A percentile compares a stretch with the other conserved stretches of the same genome.
These are phyloP conservation scores for Eubasilissa splendida DNA, from an alignment of 2,888 invertebrate genomes.

Conservation along the genomic window DNA sequence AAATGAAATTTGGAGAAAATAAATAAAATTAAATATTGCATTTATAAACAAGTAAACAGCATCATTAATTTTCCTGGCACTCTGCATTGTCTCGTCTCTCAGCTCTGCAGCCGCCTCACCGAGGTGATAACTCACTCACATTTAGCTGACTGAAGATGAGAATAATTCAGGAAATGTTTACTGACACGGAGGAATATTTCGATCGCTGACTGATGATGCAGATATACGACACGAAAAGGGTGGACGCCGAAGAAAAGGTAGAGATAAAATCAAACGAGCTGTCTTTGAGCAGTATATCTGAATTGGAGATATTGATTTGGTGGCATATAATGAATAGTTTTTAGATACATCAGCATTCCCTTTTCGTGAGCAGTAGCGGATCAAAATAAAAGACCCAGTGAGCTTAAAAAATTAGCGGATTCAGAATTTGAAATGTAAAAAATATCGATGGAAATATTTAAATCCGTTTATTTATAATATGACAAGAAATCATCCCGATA, in stretches of 20 bases:
- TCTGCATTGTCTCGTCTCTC: neutral
- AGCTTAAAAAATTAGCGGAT: too few relatives aligned
- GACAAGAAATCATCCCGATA: too few relatives aligned
- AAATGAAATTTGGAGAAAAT: too few relatives aligned
- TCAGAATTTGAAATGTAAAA: too few relatives aligned
- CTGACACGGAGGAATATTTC: neutral
- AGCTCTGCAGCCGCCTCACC: constrained; percentile 18
- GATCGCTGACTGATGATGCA: constrained; percentile 27
- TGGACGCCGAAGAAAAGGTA: constrained; percentile 21
- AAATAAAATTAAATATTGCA: neutral
- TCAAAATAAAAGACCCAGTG: too few relatives aligned
- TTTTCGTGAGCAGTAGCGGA: too few relatives aligned
- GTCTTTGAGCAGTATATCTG: neutral
- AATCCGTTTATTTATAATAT: too few relatives aligned
- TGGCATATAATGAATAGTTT: neutral
- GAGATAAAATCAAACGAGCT: constrained; percentile 10
- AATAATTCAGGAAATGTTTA: constrained; percentile 1
- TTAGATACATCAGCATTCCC: too few relatives aligned
- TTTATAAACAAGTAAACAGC: neutral
- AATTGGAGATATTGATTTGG: neutral
- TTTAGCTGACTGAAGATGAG: neutral
- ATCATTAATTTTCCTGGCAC: constrained; percentile 11
- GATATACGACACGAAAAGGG: constrained; percentile 33
- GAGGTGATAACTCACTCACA: constrained; percentile 11
- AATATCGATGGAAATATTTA: too few relatives aligned